A percentile compares a stretch with the other conserved stretches of the same genome.
Evolutionary conservation across 1,140 invertebrate genomes (phyloP).

Genomic region (Drosophila sproati): DNA sequence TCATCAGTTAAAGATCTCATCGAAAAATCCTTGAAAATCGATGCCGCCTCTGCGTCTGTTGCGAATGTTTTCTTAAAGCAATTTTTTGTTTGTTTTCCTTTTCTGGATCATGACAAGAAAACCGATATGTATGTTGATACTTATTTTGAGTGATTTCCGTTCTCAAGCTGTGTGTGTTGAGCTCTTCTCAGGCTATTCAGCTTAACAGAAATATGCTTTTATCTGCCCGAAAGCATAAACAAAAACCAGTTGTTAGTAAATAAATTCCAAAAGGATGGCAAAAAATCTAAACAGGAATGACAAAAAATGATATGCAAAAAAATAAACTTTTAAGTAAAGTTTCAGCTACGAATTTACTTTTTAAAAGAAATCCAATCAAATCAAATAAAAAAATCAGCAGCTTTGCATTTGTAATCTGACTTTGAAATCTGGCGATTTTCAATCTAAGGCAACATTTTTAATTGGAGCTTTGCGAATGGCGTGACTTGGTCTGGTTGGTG

Average conservation of each 20-base stretch:
- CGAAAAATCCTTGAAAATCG: background rate
- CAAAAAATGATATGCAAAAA: slow-evolving; percentile 2
- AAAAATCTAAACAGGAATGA: slow-evolving; percentile 8
- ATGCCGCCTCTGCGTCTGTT: slow-evolving; percentile 29
- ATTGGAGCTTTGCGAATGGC: slow-evolving; percentile 14
- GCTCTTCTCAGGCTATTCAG: slow-evolving; percentile 23
- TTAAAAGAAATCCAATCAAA: background rate
- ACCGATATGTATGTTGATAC: background rate
- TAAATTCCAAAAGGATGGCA: slow-evolving; percentile 4
- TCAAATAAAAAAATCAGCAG: background rate
- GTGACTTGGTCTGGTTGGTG: slow-evolving; percentile 52
- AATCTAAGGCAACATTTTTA: slow-evolving; percentile 4
- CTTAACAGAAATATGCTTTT: slow-evolving; percentile 37
- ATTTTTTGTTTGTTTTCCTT: background rate
- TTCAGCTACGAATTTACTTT: background rate
- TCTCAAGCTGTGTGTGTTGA: slow-evolving; percentile 7
- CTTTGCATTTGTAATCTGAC: background rate
- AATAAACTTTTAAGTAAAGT: slow-evolving; percentile 24
- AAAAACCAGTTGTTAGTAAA: slow-evolving; percentile 33
- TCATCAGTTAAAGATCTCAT: background rate
- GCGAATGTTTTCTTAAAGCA: background rate
- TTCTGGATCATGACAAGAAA: background rate
- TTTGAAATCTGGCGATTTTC: slow-evolving; percentile 19
- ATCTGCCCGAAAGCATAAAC: slow-evolving; percentile 37
- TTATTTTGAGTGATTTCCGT: background rate